A percentile compares a stretch with the other conserved stretches of the same genome.
These are phyloP conservation scores for Hephaestus fuliginosus DNA, from an alignment of 2,797 vertebrate species.

Conservation along the genomic window DNA sequence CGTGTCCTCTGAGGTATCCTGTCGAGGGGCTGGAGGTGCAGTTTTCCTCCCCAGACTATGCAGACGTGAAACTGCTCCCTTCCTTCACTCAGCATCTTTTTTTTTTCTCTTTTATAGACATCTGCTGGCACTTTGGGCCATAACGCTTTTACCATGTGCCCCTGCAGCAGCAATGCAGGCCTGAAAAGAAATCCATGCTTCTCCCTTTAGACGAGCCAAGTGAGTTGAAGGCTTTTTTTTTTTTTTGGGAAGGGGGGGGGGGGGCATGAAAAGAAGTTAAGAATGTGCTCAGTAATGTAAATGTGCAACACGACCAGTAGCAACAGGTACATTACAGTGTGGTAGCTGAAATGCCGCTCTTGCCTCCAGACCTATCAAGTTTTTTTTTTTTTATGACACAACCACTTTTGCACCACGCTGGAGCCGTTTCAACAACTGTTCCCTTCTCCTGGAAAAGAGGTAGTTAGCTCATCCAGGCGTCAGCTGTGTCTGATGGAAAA, in stretches of 20 bases:
- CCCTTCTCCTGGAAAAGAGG: constrained; percentile 47
- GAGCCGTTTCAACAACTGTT: constrained; percentile 51
- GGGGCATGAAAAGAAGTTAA: constrained; percentile 14
- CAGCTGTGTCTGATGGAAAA: constrained; percentile 72
- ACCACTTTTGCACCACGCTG: constrained; percentile 31
- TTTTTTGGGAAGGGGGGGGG: too few relatives aligned
- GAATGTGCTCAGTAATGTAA: constrained; percentile 47
- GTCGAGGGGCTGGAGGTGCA: constrained; percentile 38
- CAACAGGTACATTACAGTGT: constrained; percentile 14
- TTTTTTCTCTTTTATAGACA: constrained; percentile 70
- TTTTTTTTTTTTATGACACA: constrained; percentile 16
- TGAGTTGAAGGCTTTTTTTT: constrained; percentile 9
- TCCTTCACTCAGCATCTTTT: constrained; percentile 49
- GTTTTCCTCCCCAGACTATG: constrained; percentile 52
- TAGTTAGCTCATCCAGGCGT: constrained; percentile 55
- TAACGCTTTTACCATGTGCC: constrained; percentile 78
- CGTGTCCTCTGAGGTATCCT: constrained; percentile 63
- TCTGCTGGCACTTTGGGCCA: constrained; percentile 74
- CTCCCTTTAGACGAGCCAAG: constrained; percentile 26
- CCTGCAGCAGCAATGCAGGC: constrained; percentile 44
- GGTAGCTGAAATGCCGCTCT: not conserved
- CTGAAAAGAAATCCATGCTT: constrained; percentile 40
- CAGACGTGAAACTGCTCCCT: constrained; percentile 57
- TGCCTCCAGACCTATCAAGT: constrained; percentile 27
- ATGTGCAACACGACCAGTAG: constrained; percentile 30